Conservation (phyloP, 2,888 invertebrate genomes). For the Pecten maximus region DNA sequence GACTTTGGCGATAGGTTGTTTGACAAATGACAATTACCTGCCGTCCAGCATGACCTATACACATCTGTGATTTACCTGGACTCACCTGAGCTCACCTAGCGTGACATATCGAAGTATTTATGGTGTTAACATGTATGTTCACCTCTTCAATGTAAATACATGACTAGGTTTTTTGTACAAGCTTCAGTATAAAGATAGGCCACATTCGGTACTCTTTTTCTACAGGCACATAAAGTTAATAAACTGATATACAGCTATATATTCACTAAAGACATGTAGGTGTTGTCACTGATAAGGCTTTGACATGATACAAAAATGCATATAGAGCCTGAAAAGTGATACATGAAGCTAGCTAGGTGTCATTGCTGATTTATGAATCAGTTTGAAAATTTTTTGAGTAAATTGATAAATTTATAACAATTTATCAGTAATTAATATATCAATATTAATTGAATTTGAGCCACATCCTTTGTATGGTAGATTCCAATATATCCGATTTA, state of each 20-base stretch:
- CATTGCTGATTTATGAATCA: too few relatives aligned
- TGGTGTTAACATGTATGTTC: not conserved
- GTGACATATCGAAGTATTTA: not conserved
- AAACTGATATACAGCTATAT: not conserved
- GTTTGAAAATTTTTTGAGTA: too few relatives aligned
- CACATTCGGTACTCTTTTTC: not conserved
- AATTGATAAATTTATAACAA: too few relatives aligned
- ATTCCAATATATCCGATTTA: not conserved
- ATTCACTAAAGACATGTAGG: too few relatives aligned
- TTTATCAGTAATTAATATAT: too few relatives aligned
- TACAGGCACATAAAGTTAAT: not conserved
- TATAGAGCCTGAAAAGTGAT: too few relatives aligned
- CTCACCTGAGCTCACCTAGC: constrained; percentile 26
- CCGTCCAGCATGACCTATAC: not conserved
- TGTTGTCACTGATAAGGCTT: too few relatives aligned
- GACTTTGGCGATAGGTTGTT: not conserved
- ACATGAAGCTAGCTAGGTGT: too few relatives aligned
- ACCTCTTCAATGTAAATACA: not conserved
- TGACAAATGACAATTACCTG: not conserved
- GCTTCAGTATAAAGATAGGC: not conserved
- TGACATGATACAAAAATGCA: too few relatives aligned
- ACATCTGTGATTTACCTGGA: constrained; percentile 22
- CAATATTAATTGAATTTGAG: too few relatives aligned
- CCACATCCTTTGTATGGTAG: not conserved
- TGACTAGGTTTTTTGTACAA: not conserved